These are phyloP conservation scores for Lytechinus variegatus DNA, from an alignment of 35 echinoderm and acorn worm species.

Conservation along the genomic window DNA sequence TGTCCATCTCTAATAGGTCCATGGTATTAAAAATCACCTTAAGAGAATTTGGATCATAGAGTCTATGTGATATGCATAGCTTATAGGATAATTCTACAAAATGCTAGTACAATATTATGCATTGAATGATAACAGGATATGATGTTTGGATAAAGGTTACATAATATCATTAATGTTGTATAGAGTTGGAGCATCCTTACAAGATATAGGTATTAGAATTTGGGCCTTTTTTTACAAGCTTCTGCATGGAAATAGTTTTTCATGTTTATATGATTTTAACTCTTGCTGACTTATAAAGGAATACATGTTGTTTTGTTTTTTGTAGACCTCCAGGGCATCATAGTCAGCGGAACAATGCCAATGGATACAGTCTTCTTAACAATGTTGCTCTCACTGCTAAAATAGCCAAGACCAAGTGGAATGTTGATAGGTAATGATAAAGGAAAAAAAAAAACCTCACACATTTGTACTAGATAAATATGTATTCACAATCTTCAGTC, in stretches of 20 bases:
- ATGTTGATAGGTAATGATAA: conserved; percentile 62
- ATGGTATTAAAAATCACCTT: no score
- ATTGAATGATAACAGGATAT: background rate
- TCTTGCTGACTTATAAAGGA: background rate
- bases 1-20: no score
- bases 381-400: conserved; percentile 64
- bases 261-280: background rate
- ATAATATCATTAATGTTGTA: background rate
- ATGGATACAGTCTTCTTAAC: conserved; percentile 74
- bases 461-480: background rate
- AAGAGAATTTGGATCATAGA: background rate
- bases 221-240: background rate
- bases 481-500: background rate
- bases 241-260: background rate
- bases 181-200: background rate
- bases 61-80: background rate
- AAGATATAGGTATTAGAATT: background rate
- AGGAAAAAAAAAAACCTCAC: background rate
- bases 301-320: background rate
- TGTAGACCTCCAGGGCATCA: conserved; percentile 72
- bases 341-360: conserved; percentile 44
- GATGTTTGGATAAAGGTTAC: background rate
- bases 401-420: conserved; percentile 63
- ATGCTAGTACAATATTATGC: background rate
- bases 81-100: background rate